These are phyloP conservation scores for Calyptommatus sinebrachiatus DNA, from an alignment of 2,113 vertebrate genomes.

Conservation along the genomic window DNA sequence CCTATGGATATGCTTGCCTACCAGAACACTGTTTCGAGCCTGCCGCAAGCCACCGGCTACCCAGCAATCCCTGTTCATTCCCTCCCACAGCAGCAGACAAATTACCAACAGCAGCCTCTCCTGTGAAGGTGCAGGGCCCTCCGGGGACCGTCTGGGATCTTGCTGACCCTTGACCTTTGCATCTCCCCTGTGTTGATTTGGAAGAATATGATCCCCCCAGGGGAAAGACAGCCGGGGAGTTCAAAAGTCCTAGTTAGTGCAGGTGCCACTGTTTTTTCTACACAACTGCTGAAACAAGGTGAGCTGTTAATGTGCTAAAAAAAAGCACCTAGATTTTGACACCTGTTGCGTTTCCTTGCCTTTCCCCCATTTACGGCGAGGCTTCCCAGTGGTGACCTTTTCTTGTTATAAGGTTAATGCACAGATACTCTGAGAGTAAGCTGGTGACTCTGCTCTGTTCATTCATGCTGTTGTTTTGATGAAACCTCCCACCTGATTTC, in stretches of 20 bases:
- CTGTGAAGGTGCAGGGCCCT: conserved; percentile 68
- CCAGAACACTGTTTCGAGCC: conserved; percentile 71
- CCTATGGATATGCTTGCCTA: conserved; percentile 83
- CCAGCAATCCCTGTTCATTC: conserved; percentile 76
- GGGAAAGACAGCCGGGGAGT: conserved; percentile 37
- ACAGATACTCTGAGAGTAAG: conserved; percentile 11
- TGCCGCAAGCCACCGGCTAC: conserved; percentile 78
- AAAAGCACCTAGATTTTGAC: conserved; percentile 16
- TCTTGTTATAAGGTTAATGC: conserved; percentile 16
- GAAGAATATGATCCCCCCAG: conserved; percentile 20
- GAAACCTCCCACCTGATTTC: conserved; percentile 31
- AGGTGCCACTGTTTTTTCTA: conserved; percentile 44
- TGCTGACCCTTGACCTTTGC: conserved; percentile 2
- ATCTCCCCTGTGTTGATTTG: conserved; percentile 37
- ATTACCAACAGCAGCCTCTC: conserved; percentile 92
- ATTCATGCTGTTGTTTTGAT: conserved; percentile 42
- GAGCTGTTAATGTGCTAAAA: conserved; percentile 43
- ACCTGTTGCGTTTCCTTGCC: background rate
- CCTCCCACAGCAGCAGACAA: conserved; percentile 74
- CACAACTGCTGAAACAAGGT: conserved; percentile 44
- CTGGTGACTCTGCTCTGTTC: conserved; percentile 31
- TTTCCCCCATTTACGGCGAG: conserved; percentile 3
- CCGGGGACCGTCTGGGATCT: background rate
- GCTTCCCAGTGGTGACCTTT: conserved; percentile 4
- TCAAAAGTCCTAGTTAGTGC: conserved; percentile 35